A percentile compares a stretch with the other conserved stretches of the same genome.
Conservation (phyloP, 2,797 vertebrate genomes). For the Echeneis naucrates region DNA sequence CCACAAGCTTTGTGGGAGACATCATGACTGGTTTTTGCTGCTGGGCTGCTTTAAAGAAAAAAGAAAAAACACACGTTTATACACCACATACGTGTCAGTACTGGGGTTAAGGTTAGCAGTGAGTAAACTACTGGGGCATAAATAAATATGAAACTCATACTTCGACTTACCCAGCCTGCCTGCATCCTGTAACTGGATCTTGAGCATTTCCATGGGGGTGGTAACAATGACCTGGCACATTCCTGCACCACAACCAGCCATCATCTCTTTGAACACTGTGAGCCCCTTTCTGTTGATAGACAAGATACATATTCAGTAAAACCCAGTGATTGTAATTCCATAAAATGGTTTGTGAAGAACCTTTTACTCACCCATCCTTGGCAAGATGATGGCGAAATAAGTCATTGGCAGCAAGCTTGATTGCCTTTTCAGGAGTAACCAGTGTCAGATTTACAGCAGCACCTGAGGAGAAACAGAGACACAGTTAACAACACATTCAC, state of each 20-base stretch:
- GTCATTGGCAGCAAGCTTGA: slow-evolving; percentile 89
- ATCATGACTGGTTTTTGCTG: slow-evolving; percentile 82
- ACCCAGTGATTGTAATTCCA: fast-evolving
- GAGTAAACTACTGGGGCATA: background rate
- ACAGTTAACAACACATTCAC: slow-evolving; percentile 53
- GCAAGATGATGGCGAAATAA: slow-evolving; percentile 85
- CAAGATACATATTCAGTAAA: background rate
- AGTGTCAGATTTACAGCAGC: slow-evolving; percentile 88
- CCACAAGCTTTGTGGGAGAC: slow-evolving; percentile 79
- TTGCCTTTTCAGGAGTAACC: slow-evolving; percentile 89
- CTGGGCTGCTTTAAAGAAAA: slow-evolving; percentile 77
- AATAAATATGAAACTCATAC: background rate
- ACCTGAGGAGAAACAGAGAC: slow-evolving; percentile 76
- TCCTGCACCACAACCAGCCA: slow-evolving; percentile 89
- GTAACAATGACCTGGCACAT: slow-evolving; percentile 89
- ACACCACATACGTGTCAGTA: too few species aligned
- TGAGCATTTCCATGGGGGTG: slow-evolving; percentile 92
- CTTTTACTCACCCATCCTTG: slow-evolving; percentile 80
- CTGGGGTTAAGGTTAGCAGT: background rate
- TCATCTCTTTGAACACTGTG: slow-evolving; percentile 87
- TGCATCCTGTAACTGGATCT: slow-evolving; percentile 90
- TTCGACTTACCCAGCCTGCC: slow-evolving; percentile 86
- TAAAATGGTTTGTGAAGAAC: fast-evolving
- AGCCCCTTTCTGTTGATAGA: slow-evolving; percentile 81
- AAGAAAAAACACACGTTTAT: background rate